Evolutionary conservation across 2,888 invertebrate species (phyloP).

Genomic region (Taenaris catops): DNA sequence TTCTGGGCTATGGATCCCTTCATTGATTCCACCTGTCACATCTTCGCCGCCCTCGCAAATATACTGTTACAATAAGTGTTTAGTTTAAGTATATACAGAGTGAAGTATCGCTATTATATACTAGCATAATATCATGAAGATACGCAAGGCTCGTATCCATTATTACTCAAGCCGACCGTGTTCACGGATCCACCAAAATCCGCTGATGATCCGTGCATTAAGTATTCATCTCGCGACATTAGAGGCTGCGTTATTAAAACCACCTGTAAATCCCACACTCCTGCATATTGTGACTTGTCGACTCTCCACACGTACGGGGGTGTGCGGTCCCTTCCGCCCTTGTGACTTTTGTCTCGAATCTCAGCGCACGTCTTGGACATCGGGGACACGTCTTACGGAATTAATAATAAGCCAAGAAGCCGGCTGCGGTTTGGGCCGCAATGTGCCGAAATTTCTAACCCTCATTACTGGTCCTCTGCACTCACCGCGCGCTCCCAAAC

Average conservation of each 20-base stretch:
- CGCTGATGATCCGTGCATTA: conserved; percentile 69
- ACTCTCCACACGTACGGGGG: conserved; percentile 61
- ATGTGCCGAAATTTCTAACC: conserved; percentile 77
- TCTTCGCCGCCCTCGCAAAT: too few species aligned
- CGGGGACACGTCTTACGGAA: conserved; percentile 80
- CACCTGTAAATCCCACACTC: conserved; percentile 74
- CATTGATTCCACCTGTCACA: too few species aligned
- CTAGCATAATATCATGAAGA: conserved; percentile 4
- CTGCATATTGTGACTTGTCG: conserved; percentile 46
- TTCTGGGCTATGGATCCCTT: too few species aligned
- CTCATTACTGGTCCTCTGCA: conserved; percentile 76
- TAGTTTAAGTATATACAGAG: too few species aligned
- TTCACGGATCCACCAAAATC: conserved; percentile 36
- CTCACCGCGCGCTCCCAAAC: conserved; percentile 67
- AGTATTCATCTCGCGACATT: conserved; percentile 78
- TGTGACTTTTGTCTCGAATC: conserved; percentile 79
- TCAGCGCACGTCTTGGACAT: conserved; percentile 80
- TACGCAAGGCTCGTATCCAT: conserved; percentile 11
- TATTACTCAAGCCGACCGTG: conserved; percentile 34
- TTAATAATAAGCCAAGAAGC: conserved; percentile 80
- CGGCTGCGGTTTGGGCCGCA: conserved; percentile 74
- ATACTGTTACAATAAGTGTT: too few species aligned
- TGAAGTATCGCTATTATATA: not conserved
- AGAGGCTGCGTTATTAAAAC: conserved; percentile 76
- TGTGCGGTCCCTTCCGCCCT: conserved; percentile 59